Evolutionary conservation across 2,797 vertebrate genomes (phyloP), one percentile per base, ranked within the genome.

Genomic region (Bryconaethiops microstoma): DNA sequence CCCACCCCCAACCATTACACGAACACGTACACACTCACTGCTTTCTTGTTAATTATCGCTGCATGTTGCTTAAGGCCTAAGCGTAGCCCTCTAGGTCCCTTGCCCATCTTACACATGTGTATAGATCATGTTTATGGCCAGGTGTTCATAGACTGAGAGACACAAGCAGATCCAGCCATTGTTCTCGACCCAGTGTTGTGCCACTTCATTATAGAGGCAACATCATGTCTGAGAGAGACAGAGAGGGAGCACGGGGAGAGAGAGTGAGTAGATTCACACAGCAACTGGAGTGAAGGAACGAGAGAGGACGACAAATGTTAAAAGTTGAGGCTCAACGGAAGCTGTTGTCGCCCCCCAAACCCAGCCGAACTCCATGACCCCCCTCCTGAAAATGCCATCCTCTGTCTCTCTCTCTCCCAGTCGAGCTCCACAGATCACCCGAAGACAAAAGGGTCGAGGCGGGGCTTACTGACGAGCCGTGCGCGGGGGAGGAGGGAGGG

Each of bases 361-460:
- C 29, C 74, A n/a, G 60, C 40, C 80, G 76, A 84, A 88, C 88
- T 82, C 83, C 54, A 39, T 83, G 85, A 89, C 86, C 86, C 76
- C 87, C 86, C 91, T 85, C 86, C 84, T 74, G 85, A 86, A 88
- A 89, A 87, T 82, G 86, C 79, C 87, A 90, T 87, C 82, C 82
- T 87, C 29, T 35, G 2, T 35, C 35, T 35, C 29, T 35, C 35
- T 35, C 35, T 35, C 83, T 79, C 64, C 88, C 85, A 83, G 86
- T 88, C 74, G 62, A 86, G 87, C 63, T 39, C 19, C 17, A 91
- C 90, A 91, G 87, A 90, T 86, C 90, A 90, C 86, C 87, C 77
- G 85, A 91, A 93, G 91, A 94, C 93, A 94, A 93, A 92, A 92
- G 92, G 85, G 82, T 86, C 82, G 87, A 87, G 93, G 94, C 87